These are phyloP conservation scores for Tolypeutes matacus DNA, from an alignment of 2,797 vertebrate genomes.

Conservation along the genomic window DNA sequence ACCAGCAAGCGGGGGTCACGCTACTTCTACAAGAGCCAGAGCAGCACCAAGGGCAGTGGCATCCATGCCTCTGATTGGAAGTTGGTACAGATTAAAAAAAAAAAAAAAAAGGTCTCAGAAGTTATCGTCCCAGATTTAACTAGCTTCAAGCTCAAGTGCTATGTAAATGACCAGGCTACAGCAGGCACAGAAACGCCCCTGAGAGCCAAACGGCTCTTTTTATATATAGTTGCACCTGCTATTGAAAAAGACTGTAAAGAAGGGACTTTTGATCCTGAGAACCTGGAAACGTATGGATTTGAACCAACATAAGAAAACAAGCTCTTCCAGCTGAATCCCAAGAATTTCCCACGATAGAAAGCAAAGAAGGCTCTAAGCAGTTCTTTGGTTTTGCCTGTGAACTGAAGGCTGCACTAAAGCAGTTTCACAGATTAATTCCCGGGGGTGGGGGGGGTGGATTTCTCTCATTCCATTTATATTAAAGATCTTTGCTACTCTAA, in stretches of 20 bases:
- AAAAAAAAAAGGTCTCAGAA: constrained; percentile 89
- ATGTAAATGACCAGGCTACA: constrained; percentile 93
- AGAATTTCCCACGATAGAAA: constrained; percentile 93
- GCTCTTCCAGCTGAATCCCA: constrained; percentile 95
- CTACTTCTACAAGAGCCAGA: constrained; percentile 91
- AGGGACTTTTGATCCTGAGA: constrained; percentile 88
- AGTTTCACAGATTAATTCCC: too few species aligned
- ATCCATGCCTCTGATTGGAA: constrained; percentile 87
- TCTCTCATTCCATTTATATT: not conserved
- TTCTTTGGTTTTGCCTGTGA: not conserved
- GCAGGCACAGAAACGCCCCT: constrained; percentile 88
- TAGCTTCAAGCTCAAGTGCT: constrained; percentile 93
- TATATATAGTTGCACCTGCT: constrained; percentile 89
- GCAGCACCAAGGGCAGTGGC: constrained; percentile 88
- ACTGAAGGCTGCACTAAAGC: not conserved
- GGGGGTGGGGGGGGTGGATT: too few species aligned
- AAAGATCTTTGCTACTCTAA: constrained; percentile 50
- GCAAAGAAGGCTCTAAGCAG: not conserved
- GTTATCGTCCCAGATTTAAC: constrained; percentile 92
- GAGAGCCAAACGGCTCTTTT: constrained; percentile 92
- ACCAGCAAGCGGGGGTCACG: constrained; percentile 96
- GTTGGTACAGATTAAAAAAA: constrained; percentile 87
- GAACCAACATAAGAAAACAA: constrained; percentile 94
- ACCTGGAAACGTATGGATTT: constrained; percentile 95
- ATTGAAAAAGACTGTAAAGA: constrained; percentile 92